Base-by-base conservation (phyloP, 2,113 vertebrate species). In the Microtus pennsylvanicus region DNA sequence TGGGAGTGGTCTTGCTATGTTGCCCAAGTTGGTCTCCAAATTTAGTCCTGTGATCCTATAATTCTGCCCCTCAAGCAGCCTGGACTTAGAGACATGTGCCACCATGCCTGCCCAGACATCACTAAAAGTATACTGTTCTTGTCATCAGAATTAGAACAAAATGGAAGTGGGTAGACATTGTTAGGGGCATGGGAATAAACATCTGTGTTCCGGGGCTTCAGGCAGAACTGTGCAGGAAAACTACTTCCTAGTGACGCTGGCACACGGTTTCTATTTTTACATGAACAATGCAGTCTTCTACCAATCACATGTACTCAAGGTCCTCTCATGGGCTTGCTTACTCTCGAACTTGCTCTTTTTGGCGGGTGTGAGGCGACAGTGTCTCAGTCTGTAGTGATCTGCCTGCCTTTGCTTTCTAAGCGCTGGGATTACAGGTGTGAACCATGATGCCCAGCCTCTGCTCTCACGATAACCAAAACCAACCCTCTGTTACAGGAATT, bases 171-270 rank as follows among this genome's bases (percentile, higher is more conserved):
- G 63, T 7, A 47, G 35, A 78, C 38, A 89, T 7, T 93, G 55
- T 89, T 58, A 94, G 74, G 87, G 90, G 75, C 45, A 78, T 78
- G 70, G 28, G 94, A 95, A 81, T 28, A 89, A 33, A 77, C 47
- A 70, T 85, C 93, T 87, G 35, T 91, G 55, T 74, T 65, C 69
- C 10, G 72, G 21, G 22, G 33, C 74, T 94, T 55, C 6, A 93
- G 45, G 93, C 75, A 96, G 72, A 94, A 95, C 93, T 77, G 61
- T 82, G 93, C 75, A 85, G 47, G 90, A 91, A 88, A 26, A 93
- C 67, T 26, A 82, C 0, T 78, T 17, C 77, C 0, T 78, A 26
- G 13, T 52, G 76, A 94, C 69, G 19, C 11, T 80, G 83, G 30
- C 88, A 13, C 52, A 96, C 35, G 78, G 55, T 89, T 87, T 97